Base-by-base conservation (phyloP, 1,140 invertebrate genomes). In the Arctopsyche grandis region DNA sequence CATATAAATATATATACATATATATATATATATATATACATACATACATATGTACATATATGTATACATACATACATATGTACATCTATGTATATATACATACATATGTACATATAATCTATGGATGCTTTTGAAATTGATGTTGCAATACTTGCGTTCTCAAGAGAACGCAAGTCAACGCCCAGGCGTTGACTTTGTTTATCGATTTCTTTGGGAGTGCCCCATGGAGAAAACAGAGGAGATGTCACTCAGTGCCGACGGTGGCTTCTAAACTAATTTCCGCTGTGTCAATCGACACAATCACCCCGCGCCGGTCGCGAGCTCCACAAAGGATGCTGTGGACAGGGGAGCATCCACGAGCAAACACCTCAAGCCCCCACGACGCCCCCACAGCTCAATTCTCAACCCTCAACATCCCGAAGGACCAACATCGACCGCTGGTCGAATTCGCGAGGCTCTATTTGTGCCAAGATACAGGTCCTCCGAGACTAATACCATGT, bases 241-340 rank as follows among this genome's bases (percentile, higher is more conserved):
- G 81, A 70, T 48, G 78, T 82, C 81, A 79, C 63, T 82, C 81
- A 80, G 76, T 58, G 44, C 9, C 56, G 19, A 16, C 52, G 77
- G 69, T 58, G 19, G 58, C 81, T 75, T 56, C 79, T 82, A 82
- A 82, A 82, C 79, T 82, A 80, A 82, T 82, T 82, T 82, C 81
- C 81, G 81, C 73, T 77, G 22, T 82, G 81, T 82, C 81, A 82
- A 82, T 82, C 81, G 71, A 76, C 79, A 82, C 79, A 82, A 80
- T 82, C 81, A 80, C 71, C 63, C 79, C 60, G 63, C 7, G 7
- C 29, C 75, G 77, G 78, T 77, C 71, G 77, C 74, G 74, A n/a
- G 52, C 66, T 14, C 19, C 75, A 81, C 80, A 81, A 81, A 82
- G 78, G 78, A 79, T 75, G 78, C 75, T 46, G 76, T 29, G 74